Conservation (phyloP, 2,888 invertebrate genomes). For the Caenorhabditis angaria region DNA sequence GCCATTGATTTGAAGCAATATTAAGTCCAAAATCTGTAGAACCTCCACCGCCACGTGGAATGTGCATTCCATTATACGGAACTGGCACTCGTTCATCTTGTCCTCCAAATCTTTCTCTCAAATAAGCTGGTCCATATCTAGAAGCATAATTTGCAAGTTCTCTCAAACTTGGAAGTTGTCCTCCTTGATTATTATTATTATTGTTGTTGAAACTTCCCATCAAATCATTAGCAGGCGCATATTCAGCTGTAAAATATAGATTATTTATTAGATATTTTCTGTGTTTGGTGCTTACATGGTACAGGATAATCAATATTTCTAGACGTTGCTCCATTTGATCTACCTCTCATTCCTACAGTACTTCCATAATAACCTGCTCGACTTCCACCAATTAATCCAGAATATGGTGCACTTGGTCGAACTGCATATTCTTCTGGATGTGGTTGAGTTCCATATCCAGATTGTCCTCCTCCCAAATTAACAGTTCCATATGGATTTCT, state of each 20-base stretch:
- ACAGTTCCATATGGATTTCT: constrained; percentile 37
- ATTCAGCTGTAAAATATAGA: constrained; percentile 19
- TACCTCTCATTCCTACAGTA: constrained; percentile 35
- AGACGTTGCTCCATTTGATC: constrained; percentile 3
- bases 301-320: constrained; percentile 4
- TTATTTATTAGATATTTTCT: too few species aligned
- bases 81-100: neutral
- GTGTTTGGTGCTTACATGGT: constrained; percentile 21
- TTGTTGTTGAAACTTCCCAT: constrained; percentile 40
- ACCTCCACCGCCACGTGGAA: constrained; percentile 32
- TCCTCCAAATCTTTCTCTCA: constrained; percentile 21
- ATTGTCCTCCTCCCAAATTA: constrained; percentile 11
- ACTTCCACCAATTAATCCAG: constrained; percentile 40
- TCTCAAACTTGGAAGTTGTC: constrained; percentile 27
- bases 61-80: constrained; percentile 23
- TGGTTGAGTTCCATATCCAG: neutral
- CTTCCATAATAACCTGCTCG: constrained; percentile 37
- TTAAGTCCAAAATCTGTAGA: constrained; percentile 33
- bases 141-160: constrained; percentile 40
- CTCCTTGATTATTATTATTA: too few species aligned
- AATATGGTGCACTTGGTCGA: constrained; percentile 35
- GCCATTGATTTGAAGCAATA: constrained; percentile 42
- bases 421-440: constrained; percentile 30
- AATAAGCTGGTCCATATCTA: constrained; percentile 34
- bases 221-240: constrained; percentile 37